Base-by-base conservation (phyloP, 2,888 invertebrate genomes). In the Noctua pronuba region DNA sequence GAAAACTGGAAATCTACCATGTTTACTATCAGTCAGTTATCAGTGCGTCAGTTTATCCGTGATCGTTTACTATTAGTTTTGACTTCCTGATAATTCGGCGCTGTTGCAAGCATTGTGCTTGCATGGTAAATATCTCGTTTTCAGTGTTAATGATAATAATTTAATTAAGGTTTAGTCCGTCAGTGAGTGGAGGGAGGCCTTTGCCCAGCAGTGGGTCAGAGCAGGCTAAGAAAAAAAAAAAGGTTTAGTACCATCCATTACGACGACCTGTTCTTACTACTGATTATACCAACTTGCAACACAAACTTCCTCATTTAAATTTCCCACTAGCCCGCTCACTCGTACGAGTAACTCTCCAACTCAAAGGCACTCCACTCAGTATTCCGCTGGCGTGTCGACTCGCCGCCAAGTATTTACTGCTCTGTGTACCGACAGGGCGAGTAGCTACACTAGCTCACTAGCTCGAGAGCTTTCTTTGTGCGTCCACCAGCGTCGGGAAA, bases 341-440 rank as follows among this genome's bases (percentile, higher is more conserved):
- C 16, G 88, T 38, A 58, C 88, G 68, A 86, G 86, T 77, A 75
- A 80, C 79, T 88, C 62, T 46, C 68, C 58, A 65, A 52, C 64
- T 74, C 71, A 66, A 84, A 86, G 73, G 71, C 79, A 73, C 75
- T 73, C 80, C 81, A 77, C 83, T 88, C 88, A 70, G 83, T 86
- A 87, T 88, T 86, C 88, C 77, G 77, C 79, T 75, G 80, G 85
- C 85, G 84, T 88, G 88, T 86, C 83, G 84, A 86, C 79, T 86
- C 88, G 83, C 85, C 84, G 84, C 79, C 79, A 73, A 85, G 77
- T 84, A 88, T 82, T 87, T 84, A 84, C 88, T 82, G 77, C 79
- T 69, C 73, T 75, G 78, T 84, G 85, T 64, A 80, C 78, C 64
- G 78, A 68, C 81, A 72, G 82, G 44, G 64, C 84, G 70, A 84